Base-by-base conservation (phyloP, 2,888 invertebrate genomes). In the Yponomeuta cagnagella region DNA sequence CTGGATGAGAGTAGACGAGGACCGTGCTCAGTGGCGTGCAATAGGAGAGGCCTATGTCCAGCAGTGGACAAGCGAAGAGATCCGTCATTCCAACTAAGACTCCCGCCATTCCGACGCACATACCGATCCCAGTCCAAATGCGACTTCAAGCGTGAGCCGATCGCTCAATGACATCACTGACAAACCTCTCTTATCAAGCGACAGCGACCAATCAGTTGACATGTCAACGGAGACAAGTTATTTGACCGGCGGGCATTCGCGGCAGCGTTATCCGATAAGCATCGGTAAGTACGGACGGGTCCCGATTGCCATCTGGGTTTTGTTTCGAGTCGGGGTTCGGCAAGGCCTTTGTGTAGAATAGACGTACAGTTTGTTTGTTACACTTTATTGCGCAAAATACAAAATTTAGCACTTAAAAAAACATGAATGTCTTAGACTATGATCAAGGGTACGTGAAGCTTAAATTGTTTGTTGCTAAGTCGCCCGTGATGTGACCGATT, bases 171-270 rank as follows among this genome's bases (percentile, higher is more conserved):
- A 15, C 15, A 43, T 43, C 43, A 43, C 8, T 43, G 52, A 58
- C 15, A 58, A 58, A 58, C 12, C 52, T 58, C 52, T 12, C 52
- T 58, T 58, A 58, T 58, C 52, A 58, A 12, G 15, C 1, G 52
- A 58, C 52, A 58, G 52, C 52, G 52, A 58, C 52, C 52, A 58
- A 12, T 58, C 52, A 58, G 52, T 58, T 58, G 52, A 58, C 52
- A 58, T 58, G 52, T 58, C 52, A 58, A 15, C 15, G 15, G 52
- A 58, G 52, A 58, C 52, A 58, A 58, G 52, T 58, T 58, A 58
- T 58, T 58, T 58, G 52, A 58, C 52, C 52, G 15, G 12, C 52
- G 15, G 52, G 15, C 52, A 58, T 58, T 58, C 15, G 52, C 52
- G 52, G 52, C 52, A 15, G 52, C 52, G 52, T 58, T 58, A 15